Percentiles rank a stretch among this genome's conserved stretches.
Conservation (phyloP, 2,113 vertebrate species). For the Trinectes maculatus region DNA sequence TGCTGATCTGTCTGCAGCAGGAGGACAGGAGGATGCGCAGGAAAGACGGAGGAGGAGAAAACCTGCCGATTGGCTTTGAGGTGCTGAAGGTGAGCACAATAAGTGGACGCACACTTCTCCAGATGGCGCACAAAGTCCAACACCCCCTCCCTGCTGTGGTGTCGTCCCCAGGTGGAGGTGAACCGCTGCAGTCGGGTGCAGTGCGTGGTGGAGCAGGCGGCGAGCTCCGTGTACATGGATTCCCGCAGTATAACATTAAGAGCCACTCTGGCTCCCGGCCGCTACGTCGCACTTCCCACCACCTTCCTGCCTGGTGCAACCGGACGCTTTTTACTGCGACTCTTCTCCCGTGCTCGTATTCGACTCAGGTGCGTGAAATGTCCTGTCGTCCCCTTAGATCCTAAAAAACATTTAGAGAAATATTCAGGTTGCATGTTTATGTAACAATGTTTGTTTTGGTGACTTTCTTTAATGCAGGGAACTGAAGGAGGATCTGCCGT, state of each 20-base stretch:
- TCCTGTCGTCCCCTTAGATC: no score
- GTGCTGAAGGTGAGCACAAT: constrained; percentile 83
- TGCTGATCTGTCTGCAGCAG: constrained; percentile 85
- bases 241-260: constrained; percentile 83
- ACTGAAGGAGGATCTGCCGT: constrained; percentile 74
- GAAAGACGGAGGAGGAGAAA: constrained; percentile 81
- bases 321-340: constrained; percentile 80
- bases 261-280: constrained; percentile 68
- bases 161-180: constrained; percentile 79
- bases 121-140: no score
- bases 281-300: constrained; percentile 83
- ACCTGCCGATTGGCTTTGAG: constrained; percentile 86
- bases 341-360: constrained; percentile 78
- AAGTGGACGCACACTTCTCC: no score
- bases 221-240: constrained; percentile 86
- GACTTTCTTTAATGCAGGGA: constrained; percentile 66
- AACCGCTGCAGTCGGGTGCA: constrained; percentile 84
- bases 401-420: no score
- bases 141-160: neutral
- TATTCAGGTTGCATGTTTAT: no score
- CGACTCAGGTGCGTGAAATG: constrained; percentile 70
- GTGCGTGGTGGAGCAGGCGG: constrained; percentile 76
- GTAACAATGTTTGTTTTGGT: no score
- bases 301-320: constrained; percentile 81
- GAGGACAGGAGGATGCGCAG: constrained; percentile 81